These are phyloP conservation scores for Cataglyphis altisquamis DNA, from an alignment of 2,888 invertebrate species.

Conservation along the genomic window DNA sequence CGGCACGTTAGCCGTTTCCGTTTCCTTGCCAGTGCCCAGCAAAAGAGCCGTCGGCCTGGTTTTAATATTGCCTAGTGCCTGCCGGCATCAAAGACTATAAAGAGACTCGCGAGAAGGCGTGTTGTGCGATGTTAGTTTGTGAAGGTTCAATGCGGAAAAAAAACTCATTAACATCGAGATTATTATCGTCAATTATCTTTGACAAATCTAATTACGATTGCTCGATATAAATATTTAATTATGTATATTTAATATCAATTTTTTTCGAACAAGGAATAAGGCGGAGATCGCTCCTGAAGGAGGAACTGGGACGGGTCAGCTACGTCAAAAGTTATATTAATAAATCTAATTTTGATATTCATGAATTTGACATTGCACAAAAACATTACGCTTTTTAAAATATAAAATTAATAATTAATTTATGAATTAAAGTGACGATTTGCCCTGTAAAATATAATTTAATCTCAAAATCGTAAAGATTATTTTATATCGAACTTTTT, in stretches of 20 bases:
- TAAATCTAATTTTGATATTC: no score
- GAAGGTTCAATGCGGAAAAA: conserved; percentile 60
- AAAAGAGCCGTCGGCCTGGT: conserved; percentile 75
- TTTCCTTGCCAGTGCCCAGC: conserved; percentile 81
- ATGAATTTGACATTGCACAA: no score
- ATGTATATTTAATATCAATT: background rate
- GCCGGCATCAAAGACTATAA: conserved; percentile 72
- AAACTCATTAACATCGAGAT: conserved; percentile 30
- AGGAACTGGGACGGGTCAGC: no score
- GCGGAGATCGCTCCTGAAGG: background rate
- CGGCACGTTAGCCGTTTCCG: conserved; percentile 73
- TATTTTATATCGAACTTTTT: no score
- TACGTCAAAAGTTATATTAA: no score
- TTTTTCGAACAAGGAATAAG: background rate
- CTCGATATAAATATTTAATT: no score
- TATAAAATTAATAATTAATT: no score
- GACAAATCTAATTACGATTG: background rate
- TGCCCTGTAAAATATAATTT: no score
- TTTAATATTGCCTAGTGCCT: conserved; percentile 84
- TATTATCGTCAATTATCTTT: conserved; percentile 8
- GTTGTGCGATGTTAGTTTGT: background rate
- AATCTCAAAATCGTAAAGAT: no score
- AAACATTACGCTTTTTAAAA: no score
- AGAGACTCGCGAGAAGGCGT: conserved; percentile 57
- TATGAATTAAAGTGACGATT: no score